Evolutionary conservation across 37 sponge, comb jelly and placozoan genomes (phyloP), one percentile per base, ranked within the genome.

Genomic region (Spongilla lacustris): DNA sequence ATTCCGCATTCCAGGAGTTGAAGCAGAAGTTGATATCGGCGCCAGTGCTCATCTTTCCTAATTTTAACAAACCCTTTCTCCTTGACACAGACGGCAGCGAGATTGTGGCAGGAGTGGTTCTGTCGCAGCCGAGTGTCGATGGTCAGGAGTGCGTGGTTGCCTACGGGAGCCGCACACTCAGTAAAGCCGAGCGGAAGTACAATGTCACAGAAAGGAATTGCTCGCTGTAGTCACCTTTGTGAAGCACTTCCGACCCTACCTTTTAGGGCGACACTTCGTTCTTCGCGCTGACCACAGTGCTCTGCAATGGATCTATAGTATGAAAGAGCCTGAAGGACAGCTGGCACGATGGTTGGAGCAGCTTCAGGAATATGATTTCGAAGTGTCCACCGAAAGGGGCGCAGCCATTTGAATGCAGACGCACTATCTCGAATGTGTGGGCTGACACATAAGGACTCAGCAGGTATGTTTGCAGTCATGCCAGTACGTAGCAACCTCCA

Each of bases 61-160:
- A 66, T 0, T 76, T 77, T 34, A 12, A 6, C 21, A 38, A 76
- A 31, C 34, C 27, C 13, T 89, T 89, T 49, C 36, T 84, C 38
- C 79, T 89, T 26, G 90, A 89, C 90, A n/a, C n/a, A n/a, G n/a
- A n/a, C n/a, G n/a, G n/a, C 23, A 71, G 76, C 36, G 75, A 78
- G 4, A 23, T 13, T 31, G 77, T 83, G 11, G 26, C 84, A 6
- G 90, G 90, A 4, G 90, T 80, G 24, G 80, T 89, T 8, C 73
- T 84, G 66, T 80, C 89, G 21, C 90, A 89, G 73, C 69, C 2
- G 14, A 31, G 21, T 2, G 76, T 27, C 0, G 19, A 46, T 0
- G 74, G 48, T 1, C 32, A 67, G 24, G 71, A 82, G 17, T 77
- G 71, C n/a, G 66, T 89, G 66, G 66, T 78, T 6, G 79, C 79